Evolutionary conservation across 1,140 invertebrate species (phyloP).

Genomic region (Drosophila cardini): DNA sequence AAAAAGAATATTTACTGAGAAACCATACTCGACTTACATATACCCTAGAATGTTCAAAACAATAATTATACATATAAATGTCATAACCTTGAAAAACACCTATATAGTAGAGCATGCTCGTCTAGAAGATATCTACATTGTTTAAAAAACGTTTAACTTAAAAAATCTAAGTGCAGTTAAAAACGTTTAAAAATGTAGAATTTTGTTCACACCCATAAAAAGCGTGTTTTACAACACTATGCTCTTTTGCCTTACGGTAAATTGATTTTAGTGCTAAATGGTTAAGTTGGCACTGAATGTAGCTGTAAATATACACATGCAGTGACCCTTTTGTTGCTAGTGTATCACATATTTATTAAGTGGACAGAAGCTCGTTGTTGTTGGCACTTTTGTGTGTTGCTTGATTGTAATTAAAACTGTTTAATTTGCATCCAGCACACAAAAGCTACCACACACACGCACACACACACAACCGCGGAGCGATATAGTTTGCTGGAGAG

Average conservation of each 20-base stretch:
- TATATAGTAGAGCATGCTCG: too few species aligned
- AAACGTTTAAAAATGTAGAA: too few species aligned
- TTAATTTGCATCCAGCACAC: constrained; percentile 47
- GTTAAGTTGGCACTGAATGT: not conserved
- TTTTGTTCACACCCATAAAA: too few species aligned
- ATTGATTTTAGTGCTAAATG: not conserved
- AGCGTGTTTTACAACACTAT: constrained; percentile 3
- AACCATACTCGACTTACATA: not conserved
- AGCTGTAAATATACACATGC: constrained; percentile 3
- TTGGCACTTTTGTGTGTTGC: constrained; percentile 15
- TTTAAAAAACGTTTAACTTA: too few species aligned
- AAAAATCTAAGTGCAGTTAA: too few species aligned
- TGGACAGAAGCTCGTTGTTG: constrained; percentile 30
- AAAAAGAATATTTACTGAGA: not conserved
- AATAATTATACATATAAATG: too few species aligned
- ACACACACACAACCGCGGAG: constrained; percentile 9
- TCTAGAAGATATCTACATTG: too few species aligned
- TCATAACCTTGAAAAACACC: too few species aligned
- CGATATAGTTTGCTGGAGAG: not conserved
- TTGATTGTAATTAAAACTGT: constrained; percentile 64
- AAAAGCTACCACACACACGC: not conserved
- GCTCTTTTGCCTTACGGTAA: not conserved
- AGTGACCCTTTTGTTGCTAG: constrained; percentile 13
- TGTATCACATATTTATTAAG: constrained; percentile 46
- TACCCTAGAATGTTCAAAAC: not conserved